Percentiles rank a stretch among this genome's conserved stretches.
phyloP scores from a whole-genome alignment of 2,888 invertebrate genomes.

The Ochlodes sylvanus region DNA sequence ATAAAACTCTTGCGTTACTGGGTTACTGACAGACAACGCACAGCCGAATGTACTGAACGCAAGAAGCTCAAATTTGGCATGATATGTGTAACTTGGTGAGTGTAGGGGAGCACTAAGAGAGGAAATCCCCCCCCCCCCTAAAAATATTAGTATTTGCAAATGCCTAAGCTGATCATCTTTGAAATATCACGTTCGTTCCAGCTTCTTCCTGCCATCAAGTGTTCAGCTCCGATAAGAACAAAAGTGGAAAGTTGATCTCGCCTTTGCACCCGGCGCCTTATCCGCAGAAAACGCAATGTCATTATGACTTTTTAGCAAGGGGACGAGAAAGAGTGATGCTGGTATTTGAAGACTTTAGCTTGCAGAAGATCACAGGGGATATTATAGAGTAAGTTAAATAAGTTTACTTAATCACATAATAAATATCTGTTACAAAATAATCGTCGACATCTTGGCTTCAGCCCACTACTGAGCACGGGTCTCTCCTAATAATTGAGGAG shows the following conservation, averaged over 20 bases:
- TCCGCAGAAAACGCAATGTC: constrained; percentile 92
- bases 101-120: too few species aligned
- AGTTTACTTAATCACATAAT: neutral
- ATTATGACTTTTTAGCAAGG: constrained; percentile 94
- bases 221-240: constrained; percentile 91
- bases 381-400: constrained; percentile 86
- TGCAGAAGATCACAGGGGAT: constrained; percentile 87
- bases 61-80: too few species aligned
- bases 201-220: constrained; percentile 91
- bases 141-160: neutral
- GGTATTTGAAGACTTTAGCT: constrained; percentile 92
- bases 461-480: too few species aligned
- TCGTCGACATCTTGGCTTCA: too few species aligned
- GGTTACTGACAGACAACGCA: too few species aligned
- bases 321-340: constrained; percentile 93
- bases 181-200: constrained; percentile 60
- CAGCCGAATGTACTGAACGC: too few species aligned
- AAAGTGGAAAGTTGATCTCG: constrained; percentile 93
- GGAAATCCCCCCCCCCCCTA: too few species aligned
- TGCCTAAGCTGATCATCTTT: neutral
- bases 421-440: too few species aligned
- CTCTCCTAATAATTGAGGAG: too few species aligned
- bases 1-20: too few species aligned
- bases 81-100: too few species aligned
- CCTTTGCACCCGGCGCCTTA: constrained; percentile 93